Evolutionary conservation across 2,888 invertebrate species (phyloP), one percentile per base, ranked within the genome.

Genomic region (Diarsia rubi): DNA sequence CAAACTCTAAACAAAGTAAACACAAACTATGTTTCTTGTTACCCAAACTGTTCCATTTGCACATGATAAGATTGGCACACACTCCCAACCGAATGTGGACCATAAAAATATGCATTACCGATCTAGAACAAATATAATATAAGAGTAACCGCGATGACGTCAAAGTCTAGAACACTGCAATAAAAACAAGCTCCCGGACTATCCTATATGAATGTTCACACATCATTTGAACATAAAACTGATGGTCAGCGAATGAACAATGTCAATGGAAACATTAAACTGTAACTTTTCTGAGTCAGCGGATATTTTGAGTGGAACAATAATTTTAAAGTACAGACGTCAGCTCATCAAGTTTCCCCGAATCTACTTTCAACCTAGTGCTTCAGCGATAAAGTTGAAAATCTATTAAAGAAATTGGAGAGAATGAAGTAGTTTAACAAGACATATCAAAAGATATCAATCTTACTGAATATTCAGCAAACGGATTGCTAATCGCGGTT

Each of bases 101-200:
- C 74, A 78, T 85, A 78, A 82, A 87, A 87, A 83, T 85, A 82
- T 81, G 80, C 64, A 72, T 69, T 59, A 70, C 70, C 31, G 71
- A 71, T 78, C 79, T 82, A 75, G 74, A 80, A 64, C 49, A 60
- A 71, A 63, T 59, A 75, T 73, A 73, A 60, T 37, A 65, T 64
- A 42, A 79, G 65, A 77, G 57, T 69, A 68, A 74, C 83, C 75
- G 63, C 78, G 37, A 65, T 87, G 87, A 87, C 87, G 87, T 88
- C 88, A 87, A 81, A 67, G 49, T 47, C 63, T 62, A 62, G 47
- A 69, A 57, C n/a, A 69, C 52, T 31, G 71, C 79, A 80, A 77
- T 86, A 85, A 84, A 88, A 79, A 74, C 66, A 52, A 60, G 60
- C 62, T 78, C 65, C 69, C 62, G 57, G 44, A 60, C 62, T 64